Percentiles rank a stretch among this genome's conserved stretches.
Evolutionary conservation across 2,888 invertebrate species (phyloP).

Genomic region (Agonopterix arenella): DNA sequence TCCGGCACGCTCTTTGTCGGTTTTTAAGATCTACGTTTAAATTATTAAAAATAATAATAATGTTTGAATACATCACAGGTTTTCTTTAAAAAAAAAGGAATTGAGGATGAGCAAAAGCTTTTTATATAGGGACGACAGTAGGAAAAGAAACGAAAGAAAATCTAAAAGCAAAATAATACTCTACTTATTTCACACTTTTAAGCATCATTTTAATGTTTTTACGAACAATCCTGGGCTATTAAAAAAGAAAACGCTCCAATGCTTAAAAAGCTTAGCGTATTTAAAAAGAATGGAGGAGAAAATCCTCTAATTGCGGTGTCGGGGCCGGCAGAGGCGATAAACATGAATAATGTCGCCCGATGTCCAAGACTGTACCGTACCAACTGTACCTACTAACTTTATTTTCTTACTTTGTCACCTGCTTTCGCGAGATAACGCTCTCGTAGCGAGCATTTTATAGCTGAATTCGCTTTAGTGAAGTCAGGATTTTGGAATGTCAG

Average conservation of each 20-base stretch:
- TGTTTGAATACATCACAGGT: no score
- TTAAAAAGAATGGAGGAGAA: constrained; percentile 32
- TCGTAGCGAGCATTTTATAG: constrained; percentile 16
- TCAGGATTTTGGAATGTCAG: constrained; percentile 1
- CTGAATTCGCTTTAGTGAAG: constrained; percentile 13
- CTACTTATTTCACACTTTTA: no score
- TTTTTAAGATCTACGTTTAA: no score
- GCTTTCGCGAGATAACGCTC: constrained; percentile 50
- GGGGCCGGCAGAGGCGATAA: constrained; percentile 50
- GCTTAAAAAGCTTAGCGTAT: constrained; percentile 34
- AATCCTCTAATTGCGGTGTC: constrained; percentile 68
- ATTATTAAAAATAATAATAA: no score
- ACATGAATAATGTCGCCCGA: constrained; percentile 68
- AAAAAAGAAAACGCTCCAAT: constrained; percentile 14
- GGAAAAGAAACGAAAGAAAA: no score
- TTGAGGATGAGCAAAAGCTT: no score
- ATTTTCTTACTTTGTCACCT: constrained; percentile 67
- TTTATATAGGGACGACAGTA: no score
- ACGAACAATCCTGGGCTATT: neutral
- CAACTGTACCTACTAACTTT: constrained; percentile 32
- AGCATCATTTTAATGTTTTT: no score
- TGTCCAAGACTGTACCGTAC: constrained; percentile 45
- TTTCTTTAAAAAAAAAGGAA: no score
- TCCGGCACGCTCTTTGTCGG: no score
- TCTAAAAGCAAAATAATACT: no score